Percentiles rank a stretch among this genome's conserved stretches.
Conservation (phyloP, 2,888 invertebrate species). For the Polydrusus tereticollis region DNA sequence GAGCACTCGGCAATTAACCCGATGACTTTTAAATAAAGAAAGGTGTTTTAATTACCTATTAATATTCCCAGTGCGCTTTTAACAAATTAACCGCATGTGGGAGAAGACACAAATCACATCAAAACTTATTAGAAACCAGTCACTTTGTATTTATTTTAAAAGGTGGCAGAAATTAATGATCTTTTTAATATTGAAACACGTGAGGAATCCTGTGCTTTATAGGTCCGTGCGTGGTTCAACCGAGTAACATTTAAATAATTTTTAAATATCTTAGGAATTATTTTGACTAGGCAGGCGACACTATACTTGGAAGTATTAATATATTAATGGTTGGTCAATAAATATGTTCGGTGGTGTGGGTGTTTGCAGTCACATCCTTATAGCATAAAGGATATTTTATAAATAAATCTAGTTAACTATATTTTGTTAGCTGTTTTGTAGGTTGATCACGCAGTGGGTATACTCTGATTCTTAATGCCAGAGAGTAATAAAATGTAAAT, state of each 20-base stretch:
- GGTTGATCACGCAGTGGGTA: too few relatives aligned
- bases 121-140: slow-evolving; percentile 38
- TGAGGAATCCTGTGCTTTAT: slow-evolving; percentile 18
- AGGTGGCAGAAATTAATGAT: slow-evolving; percentile 35
- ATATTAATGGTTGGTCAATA: background rate
- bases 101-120: slow-evolving; percentile 36
- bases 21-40: slow-evolving; percentile 32
- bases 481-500: too few relatives aligned
- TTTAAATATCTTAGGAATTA: background rate
- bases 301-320: background rate
- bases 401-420: too few relatives aligned
- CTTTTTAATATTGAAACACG: slow-evolving; percentile 16
- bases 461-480: too few relatives aligned
- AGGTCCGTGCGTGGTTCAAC: slow-evolving; percentile 1
- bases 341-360: background rate
- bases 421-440: too few relatives aligned
- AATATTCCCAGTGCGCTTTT: slow-evolving; percentile 25
- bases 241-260: slow-evolving; percentile 3
- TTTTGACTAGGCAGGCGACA: slow-evolving; percentile 3
- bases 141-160: slow-evolving; percentile 25
- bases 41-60: slow-evolving; percentile 42
- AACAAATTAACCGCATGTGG: slow-evolving; percentile 34
- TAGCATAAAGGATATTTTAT: background rate
- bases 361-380: background rate
- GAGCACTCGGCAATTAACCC: slow-evolving; percentile 29